phyloP scores from a whole-genome alignment of 2,797 vertebrate genomes.

The Heliangelus exortis region DNA sequence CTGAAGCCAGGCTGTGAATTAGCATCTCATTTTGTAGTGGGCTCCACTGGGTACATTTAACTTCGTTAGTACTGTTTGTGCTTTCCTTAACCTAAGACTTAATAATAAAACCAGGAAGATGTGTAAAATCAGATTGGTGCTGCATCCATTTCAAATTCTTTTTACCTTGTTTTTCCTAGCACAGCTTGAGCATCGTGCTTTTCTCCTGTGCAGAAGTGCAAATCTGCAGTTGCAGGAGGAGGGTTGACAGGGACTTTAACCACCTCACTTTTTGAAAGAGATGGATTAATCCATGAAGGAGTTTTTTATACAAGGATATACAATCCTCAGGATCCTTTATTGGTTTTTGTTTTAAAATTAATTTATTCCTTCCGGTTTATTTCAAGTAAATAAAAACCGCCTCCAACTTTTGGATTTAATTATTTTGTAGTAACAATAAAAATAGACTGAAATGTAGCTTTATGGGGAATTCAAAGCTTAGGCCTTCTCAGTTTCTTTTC shows the following conservation, averaged over 20 bases:
- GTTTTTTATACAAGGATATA: background rate
- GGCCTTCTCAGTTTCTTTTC: background rate
- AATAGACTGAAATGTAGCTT: background rate
- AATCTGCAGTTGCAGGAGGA: background rate
- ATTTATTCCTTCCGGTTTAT: background rate
- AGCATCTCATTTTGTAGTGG: slow-evolving; percentile 30
- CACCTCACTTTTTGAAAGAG: background rate
- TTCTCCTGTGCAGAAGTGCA: background rate
- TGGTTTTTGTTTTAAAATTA: background rate
- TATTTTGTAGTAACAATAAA: background rate
- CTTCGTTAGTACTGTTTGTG: background rate
- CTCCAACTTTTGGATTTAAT: background rate
- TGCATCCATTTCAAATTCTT: background rate
- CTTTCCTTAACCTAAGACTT: slow-evolving; percentile 11
- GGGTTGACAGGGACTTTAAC: background rate
- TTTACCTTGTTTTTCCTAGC: background rate
- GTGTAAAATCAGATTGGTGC: background rate
- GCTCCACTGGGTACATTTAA: slow-evolving; percentile 4
- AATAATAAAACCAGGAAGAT: background rate
- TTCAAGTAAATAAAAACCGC: background rate
- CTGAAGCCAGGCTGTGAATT: slow-evolving; percentile 26
- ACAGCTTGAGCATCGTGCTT: background rate
- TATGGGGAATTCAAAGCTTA: background rate
- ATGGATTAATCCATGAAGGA: background rate
- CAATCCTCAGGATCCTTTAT: background rate